Evolutionary conservation across 2,113 vertebrate genomes (phyloP).

Genomic region (Hydrolagus affinis): DNA sequence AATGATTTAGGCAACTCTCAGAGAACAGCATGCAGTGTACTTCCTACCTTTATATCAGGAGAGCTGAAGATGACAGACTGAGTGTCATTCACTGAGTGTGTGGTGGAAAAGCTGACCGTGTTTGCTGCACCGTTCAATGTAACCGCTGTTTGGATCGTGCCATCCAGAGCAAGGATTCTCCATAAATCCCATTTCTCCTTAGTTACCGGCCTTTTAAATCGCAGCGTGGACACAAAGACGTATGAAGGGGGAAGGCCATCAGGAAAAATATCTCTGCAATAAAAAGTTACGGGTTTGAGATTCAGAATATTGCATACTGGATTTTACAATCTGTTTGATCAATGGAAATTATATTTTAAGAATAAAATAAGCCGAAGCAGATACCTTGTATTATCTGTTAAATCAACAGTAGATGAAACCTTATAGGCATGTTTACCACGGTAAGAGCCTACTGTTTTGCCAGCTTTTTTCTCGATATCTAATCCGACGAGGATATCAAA

Average conservation of each 20-base stretch:
- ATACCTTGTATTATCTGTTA: conserved; percentile 83
- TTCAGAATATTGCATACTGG: not conserved
- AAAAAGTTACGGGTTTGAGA: conserved; percentile 30
- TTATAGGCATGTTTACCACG: conserved; percentile 79
- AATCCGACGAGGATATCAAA: conserved; percentile 88
- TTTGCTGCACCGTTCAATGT: conserved; percentile 74
- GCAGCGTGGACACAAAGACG: conserved; percentile 87
- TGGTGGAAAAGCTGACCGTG: conserved; percentile 78
- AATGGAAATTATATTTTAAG: conserved; percentile 3
- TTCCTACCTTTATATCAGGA: conserved; percentile 65
- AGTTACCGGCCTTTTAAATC: conserved; percentile 71
- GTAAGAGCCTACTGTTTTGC: conserved; percentile 71
- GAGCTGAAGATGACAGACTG: conserved; percentile 72
- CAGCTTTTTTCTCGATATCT: conserved; percentile 82
- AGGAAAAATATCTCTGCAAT: conserved; percentile 76
- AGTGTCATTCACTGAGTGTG: conserved; percentile 67
- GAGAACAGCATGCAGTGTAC: not conserved
- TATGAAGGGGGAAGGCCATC: conserved; percentile 94
- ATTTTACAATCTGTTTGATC: not conserved
- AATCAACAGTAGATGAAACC: conserved; percentile 71
- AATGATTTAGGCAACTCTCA: not conserved
- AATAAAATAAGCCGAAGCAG: conserved; percentile 22
- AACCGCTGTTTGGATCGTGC: conserved; percentile 81
- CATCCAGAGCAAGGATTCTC: conserved; percentile 77
- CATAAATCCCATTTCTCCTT: conserved; percentile 90